Conservation (phyloP, 2,888 invertebrate species). For the Girardia tigrina region DNA sequence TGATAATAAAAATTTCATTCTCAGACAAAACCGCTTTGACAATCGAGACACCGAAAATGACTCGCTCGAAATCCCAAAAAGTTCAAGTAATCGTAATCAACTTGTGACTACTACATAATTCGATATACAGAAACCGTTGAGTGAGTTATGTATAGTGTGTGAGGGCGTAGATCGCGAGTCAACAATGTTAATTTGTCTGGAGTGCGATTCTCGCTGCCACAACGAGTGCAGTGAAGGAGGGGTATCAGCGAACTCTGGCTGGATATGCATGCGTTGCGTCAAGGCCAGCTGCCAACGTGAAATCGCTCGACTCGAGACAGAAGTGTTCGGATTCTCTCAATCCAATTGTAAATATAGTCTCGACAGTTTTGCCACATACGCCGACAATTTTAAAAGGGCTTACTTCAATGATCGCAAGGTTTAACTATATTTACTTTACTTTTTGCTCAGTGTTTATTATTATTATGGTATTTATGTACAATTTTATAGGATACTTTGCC, state of each 20-base stretch:
- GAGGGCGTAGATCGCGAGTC: slow-evolving; percentile 82
- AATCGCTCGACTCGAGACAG: slow-evolving; percentile 4
- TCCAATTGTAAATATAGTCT: slow-evolving; percentile 81
- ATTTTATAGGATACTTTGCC: too few species aligned
- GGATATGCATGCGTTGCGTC: slow-evolving; percentile 87
- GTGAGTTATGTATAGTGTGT: slow-evolving; percentile 73
- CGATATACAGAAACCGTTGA: not conserved
- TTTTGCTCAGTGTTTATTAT: too few species aligned
- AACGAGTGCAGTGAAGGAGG: slow-evolving; percentile 90
- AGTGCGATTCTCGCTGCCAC: slow-evolving; percentile 64
- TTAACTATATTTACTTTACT: too few species aligned
- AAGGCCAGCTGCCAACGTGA: slow-evolving; percentile 53
- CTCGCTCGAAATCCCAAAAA: not conserved
- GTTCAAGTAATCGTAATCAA: slow-evolving; percentile 7
- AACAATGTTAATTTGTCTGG: slow-evolving; percentile 71
- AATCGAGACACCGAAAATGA: not conserved
- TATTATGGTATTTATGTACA: too few species aligned
- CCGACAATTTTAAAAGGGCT: slow-evolving; percentile 89
- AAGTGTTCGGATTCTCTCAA: slow-evolving; percentile 82
- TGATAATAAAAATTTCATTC: not conserved
- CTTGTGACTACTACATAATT: not conserved
- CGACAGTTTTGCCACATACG: slow-evolving; percentile 94
- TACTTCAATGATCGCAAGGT: slow-evolving; percentile 76
- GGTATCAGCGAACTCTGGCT: slow-evolving; percentile 81
- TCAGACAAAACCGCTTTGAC: not conserved